Percentiles rank a stretch among this genome's conserved stretches.
These are phyloP conservation scores for Lucilia cuprina DNA, from an alignment of 1,140 invertebrate genomes.

Conservation along the genomic window DNA sequence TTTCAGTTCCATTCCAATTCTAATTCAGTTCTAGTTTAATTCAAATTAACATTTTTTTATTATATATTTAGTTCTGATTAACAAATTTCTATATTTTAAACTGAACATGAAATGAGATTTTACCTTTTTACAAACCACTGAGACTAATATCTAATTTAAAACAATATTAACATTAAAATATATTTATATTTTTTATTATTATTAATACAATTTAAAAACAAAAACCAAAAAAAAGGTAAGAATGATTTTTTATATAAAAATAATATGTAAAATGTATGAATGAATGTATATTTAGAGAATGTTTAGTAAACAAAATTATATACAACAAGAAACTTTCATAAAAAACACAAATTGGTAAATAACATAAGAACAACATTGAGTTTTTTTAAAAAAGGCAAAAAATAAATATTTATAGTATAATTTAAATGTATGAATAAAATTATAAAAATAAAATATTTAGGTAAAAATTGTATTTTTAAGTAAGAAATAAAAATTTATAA, in stretches of 20 bases:
- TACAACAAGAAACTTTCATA: not conserved
- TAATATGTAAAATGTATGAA: not conserved
- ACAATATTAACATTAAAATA: not conserved
- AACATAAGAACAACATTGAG: not conserved
- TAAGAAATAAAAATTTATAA: not conserved
- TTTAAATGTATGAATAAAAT: not conserved
- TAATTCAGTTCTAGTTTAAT: too few species aligned
- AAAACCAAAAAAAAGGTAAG: not conserved
- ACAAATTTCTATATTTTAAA: too few species aligned
- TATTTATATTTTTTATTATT: slow-evolving; percentile 4
- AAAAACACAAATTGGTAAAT: not conserved
- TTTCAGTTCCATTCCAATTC: too few species aligned
- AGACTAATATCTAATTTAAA: not conserved
- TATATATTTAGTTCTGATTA: too few species aligned
- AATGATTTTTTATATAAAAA: not conserved
- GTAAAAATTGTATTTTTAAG: not conserved
- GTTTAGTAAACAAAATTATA: not conserved
- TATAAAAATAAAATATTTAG: not conserved
- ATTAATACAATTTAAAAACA: not conserved
- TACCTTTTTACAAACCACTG: too few species aligned
- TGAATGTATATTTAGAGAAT: not conserved
- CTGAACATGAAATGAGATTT: too few species aligned
- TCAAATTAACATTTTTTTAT: too few species aligned
- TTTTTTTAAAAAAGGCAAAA: not conserved
- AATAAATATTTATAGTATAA: not conserved